A percentile compares a stretch with the other conserved stretches of the same genome.
Evolutionary conservation across 2,797 vertebrate genomes (phyloP).

Genomic region (Anas acuta): DNA sequence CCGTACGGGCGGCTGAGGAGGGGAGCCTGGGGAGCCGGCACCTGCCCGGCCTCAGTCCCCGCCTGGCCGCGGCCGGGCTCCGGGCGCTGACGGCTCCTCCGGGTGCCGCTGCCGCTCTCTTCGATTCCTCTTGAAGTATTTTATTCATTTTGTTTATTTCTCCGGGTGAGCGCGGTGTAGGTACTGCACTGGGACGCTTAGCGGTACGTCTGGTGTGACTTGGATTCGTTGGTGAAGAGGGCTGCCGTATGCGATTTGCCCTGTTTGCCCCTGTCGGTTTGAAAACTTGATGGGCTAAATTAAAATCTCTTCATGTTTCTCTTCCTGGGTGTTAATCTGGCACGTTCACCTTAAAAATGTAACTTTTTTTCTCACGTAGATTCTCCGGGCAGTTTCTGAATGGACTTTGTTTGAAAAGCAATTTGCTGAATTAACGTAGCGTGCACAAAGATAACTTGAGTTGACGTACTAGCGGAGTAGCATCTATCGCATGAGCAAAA

Average conservation of each 20-base stretch:
- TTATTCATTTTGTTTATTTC: no score
- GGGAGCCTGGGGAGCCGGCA: not conserved
- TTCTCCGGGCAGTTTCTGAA: not conserved
- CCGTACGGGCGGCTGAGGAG: no score
- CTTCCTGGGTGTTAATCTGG: not conserved
- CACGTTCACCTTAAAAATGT: not conserved
- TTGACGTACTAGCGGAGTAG: not conserved
- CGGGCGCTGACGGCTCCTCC: not conserved
- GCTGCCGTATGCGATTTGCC: not conserved
- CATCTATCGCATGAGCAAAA: slow-evolving; percentile 17
- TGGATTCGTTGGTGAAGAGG: not conserved
- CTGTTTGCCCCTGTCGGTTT: not conserved
- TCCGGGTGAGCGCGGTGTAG: accelerated
- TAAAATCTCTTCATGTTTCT: accelerated
- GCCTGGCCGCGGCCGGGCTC: not conserved
- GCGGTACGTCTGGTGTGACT: accelerated
- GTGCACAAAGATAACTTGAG: slow-evolving; percentile 24
- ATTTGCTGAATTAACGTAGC: slow-evolving; percentile 54
- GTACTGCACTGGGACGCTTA: accelerated
- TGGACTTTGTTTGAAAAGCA: slow-evolving; percentile 28
- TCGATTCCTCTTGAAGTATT: not conserved
- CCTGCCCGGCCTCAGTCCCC: not conserved
- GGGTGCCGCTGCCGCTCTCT: accelerated
- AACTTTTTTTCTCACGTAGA: not conserved
- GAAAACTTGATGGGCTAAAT: not conserved